Percentiles rank a stretch among this genome's conserved stretches.
Conservation (phyloP, 2,888 invertebrate species). For the Trimorus sp. region DNA sequence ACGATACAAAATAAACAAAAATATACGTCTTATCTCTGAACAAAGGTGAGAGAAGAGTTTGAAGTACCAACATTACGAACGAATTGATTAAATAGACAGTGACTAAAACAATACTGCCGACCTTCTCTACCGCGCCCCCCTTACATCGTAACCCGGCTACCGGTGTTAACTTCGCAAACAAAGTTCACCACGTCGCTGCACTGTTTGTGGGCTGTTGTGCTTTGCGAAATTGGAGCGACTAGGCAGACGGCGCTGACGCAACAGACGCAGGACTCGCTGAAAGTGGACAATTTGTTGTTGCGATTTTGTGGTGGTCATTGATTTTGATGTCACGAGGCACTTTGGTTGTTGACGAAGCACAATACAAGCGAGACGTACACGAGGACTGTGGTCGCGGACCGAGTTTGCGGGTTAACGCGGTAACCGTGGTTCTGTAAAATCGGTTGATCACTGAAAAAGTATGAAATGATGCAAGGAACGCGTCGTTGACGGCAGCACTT, state of each 20-base stretch:
- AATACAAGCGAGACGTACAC: neutral
- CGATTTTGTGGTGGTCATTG: slow-evolving; percentile 25
- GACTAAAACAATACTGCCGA: slow-evolving; percentile 38
- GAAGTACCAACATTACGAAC: slow-evolving; percentile 76
- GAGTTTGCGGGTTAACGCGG: slow-evolving; percentile 77
- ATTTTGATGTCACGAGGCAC: slow-evolving; percentile 32
- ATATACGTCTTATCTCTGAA: slow-evolving; percentile 78
- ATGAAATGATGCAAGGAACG: slow-evolving; percentile 33
- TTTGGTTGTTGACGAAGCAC: slow-evolving; percentile 29
- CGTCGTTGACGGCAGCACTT: slow-evolving; percentile 19
- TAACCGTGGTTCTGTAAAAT: slow-evolving; percentile 74
- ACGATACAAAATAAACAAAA: slow-evolving; percentile 75
- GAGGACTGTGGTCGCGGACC: slow-evolving; percentile 61
- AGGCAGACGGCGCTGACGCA: slow-evolving; percentile 37
- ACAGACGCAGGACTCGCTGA: slow-evolving; percentile 6
- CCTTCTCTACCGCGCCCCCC: slow-evolving; percentile 66
- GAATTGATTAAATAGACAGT: slow-evolving; percentile 23
- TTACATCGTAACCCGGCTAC: slow-evolving; percentile 68
- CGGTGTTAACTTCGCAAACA: slow-evolving; percentile 73
- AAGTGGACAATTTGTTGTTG: slow-evolving; percentile 45
- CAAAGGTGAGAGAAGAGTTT: slow-evolving; percentile 81
- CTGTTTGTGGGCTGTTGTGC: slow-evolving; percentile 25
- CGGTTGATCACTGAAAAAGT: slow-evolving; percentile 19
- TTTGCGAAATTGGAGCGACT: neutral
- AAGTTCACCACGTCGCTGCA: slow-evolving; percentile 66